These are phyloP conservation scores for Pseudanteris insignis DNA, from an alignment of 2,888 invertebrate species.

Conservation along the genomic window DNA sequence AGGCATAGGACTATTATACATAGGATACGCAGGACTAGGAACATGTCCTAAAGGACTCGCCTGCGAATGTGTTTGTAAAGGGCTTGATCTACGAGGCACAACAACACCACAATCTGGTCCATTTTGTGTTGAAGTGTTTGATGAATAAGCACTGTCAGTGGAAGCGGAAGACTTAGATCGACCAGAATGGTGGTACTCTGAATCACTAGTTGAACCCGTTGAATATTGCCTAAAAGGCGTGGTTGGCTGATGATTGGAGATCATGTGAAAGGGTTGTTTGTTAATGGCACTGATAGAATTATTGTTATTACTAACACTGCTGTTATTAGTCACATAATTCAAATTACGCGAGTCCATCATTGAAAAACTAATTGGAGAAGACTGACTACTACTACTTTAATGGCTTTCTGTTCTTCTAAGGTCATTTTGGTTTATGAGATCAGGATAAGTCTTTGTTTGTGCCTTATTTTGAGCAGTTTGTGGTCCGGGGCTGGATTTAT, in stretches of 20 bases:
- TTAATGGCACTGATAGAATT: slow-evolving; percentile 55
- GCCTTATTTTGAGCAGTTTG: slow-evolving; percentile 76
- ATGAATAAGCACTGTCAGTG: slow-evolving; percentile 73
- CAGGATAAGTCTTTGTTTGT: slow-evolving; percentile 81
- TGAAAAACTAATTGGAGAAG: slow-evolving; percentile 80
- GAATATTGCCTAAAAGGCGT: slow-evolving; percentile 62
- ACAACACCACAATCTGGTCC: slow-evolving; percentile 75
- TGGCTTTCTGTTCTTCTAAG: slow-evolving; percentile 66
- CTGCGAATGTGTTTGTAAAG: slow-evolving; percentile 75
- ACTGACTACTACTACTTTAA: slow-evolving; percentile 72
- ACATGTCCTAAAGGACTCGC: slow-evolving; percentile 79
- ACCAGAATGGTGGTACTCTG: slow-evolving; percentile 71
- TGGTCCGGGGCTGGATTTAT: slow-evolving; percentile 48
- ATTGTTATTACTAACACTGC: slow-evolving; percentile 67
- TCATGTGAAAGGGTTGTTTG: slow-evolving; percentile 54
- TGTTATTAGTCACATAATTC: slow-evolving; percentile 71
- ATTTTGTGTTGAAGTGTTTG: slow-evolving; percentile 71
- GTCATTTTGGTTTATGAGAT: slow-evolving; percentile 67
- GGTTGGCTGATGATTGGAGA: slow-evolving; percentile 57
- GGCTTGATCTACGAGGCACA: slow-evolving; percentile 76
- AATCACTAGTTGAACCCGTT: slow-evolving; percentile 69
- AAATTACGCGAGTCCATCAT: slow-evolving; percentile 77
- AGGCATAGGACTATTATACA: slow-evolving; percentile 83
- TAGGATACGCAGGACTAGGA: slow-evolving; percentile 82
- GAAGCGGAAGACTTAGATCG: slow-evolving; percentile 73